phyloP scores from a whole-genome alignment of 1,140 invertebrate species.

The Paracyclopina nana region DNA sequence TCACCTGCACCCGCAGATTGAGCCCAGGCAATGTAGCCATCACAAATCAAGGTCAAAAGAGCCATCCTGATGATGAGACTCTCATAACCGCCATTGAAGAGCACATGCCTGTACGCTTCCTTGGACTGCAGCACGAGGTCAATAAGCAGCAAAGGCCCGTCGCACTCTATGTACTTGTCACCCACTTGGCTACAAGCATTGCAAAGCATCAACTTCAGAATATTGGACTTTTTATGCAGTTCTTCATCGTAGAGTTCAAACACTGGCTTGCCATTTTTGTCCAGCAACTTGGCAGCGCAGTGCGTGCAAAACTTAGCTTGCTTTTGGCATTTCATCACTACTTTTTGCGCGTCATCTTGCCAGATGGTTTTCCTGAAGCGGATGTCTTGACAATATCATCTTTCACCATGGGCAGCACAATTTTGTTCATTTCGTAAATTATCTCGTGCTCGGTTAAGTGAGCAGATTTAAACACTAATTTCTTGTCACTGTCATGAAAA shows the following conservation, averaged over 20 bases:
- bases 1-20: background rate
- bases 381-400: background rate
- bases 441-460: slow-evolving; percentile 52
- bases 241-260: background rate
- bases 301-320: slow-evolving; percentile 5
- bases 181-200: background rate
- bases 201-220: slow-evolving; percentile 8
- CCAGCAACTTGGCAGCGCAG: background rate
- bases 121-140: slow-evolving; percentile 3
- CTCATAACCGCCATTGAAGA: background rate
- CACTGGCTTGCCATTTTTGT: background rate
- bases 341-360: background rate
- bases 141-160: slow-evolving; percentile 3
- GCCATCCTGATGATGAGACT: slow-evolving; percentile 1
- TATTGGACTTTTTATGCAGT: slow-evolving; percentile 7
- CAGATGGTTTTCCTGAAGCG: background rate
- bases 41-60: slow-evolving; percentile 4
- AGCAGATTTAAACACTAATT: slow-evolving; percentile 43
- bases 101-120: slow-evolving; percentile 5
- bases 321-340: too few species aligned
- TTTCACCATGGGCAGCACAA: slow-evolving; percentile 33
- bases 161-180: slow-evolving; percentile 3
- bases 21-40: slow-evolving; percentile 2
- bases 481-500: slow-evolving; percentile 42
- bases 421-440: slow-evolving; percentile 50